A percentile compares a stretch with the other conserved stretches of the same genome.
phyloP scores from a whole-genome alignment of 2,113 vertebrate genomes.

The Pagrus major region DNA sequence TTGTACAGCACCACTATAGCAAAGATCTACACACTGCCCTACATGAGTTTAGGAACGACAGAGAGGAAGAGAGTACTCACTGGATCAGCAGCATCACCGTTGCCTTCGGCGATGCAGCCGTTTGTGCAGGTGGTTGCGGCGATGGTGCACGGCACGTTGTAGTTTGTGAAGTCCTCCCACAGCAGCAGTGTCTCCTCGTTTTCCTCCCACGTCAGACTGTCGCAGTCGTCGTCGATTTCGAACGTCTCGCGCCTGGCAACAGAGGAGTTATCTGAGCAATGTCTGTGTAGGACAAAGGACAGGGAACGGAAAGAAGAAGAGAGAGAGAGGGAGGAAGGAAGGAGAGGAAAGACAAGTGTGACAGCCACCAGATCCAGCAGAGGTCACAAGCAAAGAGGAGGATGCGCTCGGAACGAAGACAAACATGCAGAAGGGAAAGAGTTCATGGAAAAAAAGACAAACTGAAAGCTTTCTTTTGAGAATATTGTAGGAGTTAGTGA shows the following conservation, averaged over 20 bases:
- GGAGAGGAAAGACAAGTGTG: conserved; percentile 54
- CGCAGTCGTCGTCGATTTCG: conserved; percentile 95
- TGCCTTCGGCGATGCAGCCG: conserved; percentile 60
- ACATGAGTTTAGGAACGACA: conserved; percentile 21
- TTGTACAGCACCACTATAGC: conserved; percentile 47
- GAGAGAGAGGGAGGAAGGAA: conserved; percentile 27
- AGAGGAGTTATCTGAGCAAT: conserved; percentile 82
- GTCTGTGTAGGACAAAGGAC: conserved; percentile 70
- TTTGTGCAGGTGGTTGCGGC: conserved; percentile 10
- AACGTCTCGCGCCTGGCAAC: conserved; percentile 92
- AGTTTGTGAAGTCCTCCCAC: conserved; percentile 98
- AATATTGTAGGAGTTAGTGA: background rate
- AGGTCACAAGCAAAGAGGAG: conserved; percentile 48
- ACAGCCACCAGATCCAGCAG: conserved; percentile 52
- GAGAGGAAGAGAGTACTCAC: conserved; percentile 77
- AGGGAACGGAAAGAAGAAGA: conserved; percentile 22
- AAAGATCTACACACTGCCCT: conserved; percentile 13
- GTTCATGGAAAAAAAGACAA: conserved; percentile 1
- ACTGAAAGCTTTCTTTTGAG: background rate
- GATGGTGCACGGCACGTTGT: conserved; percentile 85
- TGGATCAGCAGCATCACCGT: conserved; percentile 83
- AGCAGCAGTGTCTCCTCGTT: conserved; percentile 95
- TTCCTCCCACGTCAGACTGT: conserved; percentile 98
- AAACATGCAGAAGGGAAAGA: conserved; percentile 4
- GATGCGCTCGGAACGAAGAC: conserved; percentile 10